Conservation (phyloP, 2,113 vertebrate species). For the Podilymbus podiceps region DNA sequence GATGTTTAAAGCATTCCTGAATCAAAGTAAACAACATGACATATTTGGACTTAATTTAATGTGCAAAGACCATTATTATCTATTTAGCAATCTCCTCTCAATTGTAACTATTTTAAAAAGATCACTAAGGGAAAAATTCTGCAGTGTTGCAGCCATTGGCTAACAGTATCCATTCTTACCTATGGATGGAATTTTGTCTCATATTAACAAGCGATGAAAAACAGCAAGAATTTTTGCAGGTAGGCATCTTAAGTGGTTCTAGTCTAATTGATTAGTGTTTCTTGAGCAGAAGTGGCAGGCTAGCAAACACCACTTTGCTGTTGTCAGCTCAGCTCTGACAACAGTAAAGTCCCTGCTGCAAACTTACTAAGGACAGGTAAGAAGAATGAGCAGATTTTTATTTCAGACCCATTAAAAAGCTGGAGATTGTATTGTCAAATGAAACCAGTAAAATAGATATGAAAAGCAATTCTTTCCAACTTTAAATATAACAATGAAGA, state of each 20-base stretch:
- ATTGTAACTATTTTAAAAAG: background rate
- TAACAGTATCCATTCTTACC: background rate
- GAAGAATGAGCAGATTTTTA: background rate
- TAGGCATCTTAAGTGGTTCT: background rate
- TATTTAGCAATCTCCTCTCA: background rate
- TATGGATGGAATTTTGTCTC: background rate
- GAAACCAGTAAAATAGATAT: background rate
- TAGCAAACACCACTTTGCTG: background rate
- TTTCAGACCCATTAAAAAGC: background rate
- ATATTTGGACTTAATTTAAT: background rate
- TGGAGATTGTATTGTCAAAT: background rate
- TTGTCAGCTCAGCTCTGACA: background rate
- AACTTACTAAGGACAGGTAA: background rate
- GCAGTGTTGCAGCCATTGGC: background rate
- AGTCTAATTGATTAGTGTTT: background rate
- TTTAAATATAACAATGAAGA: background rate
- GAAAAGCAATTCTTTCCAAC: background rate
- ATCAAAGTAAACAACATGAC: background rate
- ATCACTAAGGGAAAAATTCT: background rate
- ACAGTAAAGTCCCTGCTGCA: background rate
- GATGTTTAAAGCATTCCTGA: constrained; percentile 4
- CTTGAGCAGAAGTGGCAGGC: background rate
- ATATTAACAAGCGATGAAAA: background rate
- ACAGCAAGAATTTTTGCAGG: background rate
- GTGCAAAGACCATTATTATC: background rate